A percentile compares a stretch with the other conserved stretches of the same genome.
phyloP scores from a whole-genome alignment of 2,888 invertebrate genomes.

The Drosophila pseudotalamancana region DNA sequence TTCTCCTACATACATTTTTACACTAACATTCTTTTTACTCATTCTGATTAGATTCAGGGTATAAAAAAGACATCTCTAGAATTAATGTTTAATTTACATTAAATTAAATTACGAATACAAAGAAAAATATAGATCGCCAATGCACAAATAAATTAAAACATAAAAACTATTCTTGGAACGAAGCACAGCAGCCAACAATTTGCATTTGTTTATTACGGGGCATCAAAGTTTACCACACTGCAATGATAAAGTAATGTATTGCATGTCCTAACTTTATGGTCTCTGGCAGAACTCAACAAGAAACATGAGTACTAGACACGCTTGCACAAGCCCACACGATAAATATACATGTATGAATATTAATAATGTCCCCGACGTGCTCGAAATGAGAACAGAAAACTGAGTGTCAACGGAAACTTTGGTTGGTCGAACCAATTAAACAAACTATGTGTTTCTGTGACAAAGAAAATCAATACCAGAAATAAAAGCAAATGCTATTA shows the following conservation, averaged over 20 bases:
- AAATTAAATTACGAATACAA: no score
- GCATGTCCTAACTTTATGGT: not conserved
- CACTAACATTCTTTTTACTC: no score
- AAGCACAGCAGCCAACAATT: slow-evolving; percentile 31
- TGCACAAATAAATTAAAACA: slow-evolving; percentile 68
- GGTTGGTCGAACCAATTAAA: slow-evolving; percentile 1
- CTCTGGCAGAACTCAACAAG: not conserved
- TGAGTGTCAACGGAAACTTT: not conserved
- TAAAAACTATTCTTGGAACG: slow-evolving; percentile 19
- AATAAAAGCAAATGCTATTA: slow-evolving; percentile 49
- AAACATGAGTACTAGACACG: not conserved
- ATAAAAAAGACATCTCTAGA: no score
- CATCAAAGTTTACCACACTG: slow-evolving; percentile 45
- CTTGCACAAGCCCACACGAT: slow-evolving; percentile 8
- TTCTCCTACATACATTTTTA: no score
- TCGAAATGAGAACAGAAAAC: not conserved
- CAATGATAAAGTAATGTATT: slow-evolving; percentile 8
- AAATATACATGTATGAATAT: slow-evolving; percentile 55
- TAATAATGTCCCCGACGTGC: slow-evolving; percentile 31
- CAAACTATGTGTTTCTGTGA: not conserved
- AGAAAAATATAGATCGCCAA: slow-evolving; percentile 43
- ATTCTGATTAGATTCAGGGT: no score
- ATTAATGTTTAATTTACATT: no score
- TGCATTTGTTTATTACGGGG: slow-evolving; percentile 54
- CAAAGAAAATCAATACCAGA: slow-evolving; percentile 34